Percentiles rank a stretch among this genome's conserved stretches.
Evolutionary conservation across 2,888 invertebrate species (phyloP).

Genomic region (Zaprionus lineosus): DNA sequence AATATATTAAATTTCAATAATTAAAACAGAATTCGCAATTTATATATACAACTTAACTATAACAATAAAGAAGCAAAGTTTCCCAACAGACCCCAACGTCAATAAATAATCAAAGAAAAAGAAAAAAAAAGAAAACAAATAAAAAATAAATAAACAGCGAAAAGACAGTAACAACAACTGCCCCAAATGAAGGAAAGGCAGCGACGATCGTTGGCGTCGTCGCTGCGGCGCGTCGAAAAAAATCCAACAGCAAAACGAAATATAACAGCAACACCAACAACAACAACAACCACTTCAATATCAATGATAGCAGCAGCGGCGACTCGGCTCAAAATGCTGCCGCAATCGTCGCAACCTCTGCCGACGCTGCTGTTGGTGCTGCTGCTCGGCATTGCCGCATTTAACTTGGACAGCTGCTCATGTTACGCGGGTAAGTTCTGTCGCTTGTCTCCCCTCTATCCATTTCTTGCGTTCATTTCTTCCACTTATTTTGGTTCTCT

Average conservation of each 20-base stretch:
- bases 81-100: constrained; percentile 19
- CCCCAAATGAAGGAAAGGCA: constrained; percentile 60
- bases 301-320: constrained; percentile 10
- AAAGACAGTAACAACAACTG: constrained; percentile 46
- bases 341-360: constrained; percentile 19
- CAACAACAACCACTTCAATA: constrained; percentile 22
- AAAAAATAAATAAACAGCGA: too few species aligned
- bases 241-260: constrained; percentile 28
- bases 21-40: constrained; percentile 6
- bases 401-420: constrained; percentile 66
- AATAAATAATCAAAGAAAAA: constrained; percentile 8
- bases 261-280: constrained; percentile 19
- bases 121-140: constrained; percentile 8
- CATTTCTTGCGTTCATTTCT: constrained; percentile 9
- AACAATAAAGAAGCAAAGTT: constrained; percentile 19
- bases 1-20: constrained; percentile 18
- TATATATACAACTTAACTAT: too few species aligned
- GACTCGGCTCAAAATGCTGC: constrained; percentile 48
- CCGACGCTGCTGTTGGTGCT: constrained; percentile 34
- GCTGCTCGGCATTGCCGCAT: constrained; percentile 49
- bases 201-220: constrained; percentile 68
- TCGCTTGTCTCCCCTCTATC: not conserved
- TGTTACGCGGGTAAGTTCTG: constrained; percentile 73
- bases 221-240: constrained; percentile 58
- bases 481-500: constrained; percentile 29